Evolutionary conservation across 2,113 vertebrate species (phyloP).

Genomic region (Plotosus lineatus): DNA sequence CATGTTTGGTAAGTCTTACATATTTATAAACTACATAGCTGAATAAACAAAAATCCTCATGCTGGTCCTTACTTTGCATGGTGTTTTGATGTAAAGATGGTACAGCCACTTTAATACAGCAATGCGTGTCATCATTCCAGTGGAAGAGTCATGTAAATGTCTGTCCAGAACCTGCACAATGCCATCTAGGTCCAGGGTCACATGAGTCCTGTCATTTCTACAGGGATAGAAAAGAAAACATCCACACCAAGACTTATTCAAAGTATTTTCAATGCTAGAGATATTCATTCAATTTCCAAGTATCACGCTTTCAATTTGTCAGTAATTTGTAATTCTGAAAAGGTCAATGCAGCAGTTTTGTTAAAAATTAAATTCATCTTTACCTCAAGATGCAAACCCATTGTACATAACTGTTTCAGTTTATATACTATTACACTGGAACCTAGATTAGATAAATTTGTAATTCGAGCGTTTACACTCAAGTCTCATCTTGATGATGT

Average conservation of each 20-base stretch:
- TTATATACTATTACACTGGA: too few relatives aligned
- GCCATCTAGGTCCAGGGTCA: slow-evolving; percentile 89
- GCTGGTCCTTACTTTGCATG: slow-evolving; percentile 75
- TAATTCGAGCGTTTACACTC: too few relatives aligned
- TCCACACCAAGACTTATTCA: neutral
- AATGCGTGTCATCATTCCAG: slow-evolving; percentile 98
- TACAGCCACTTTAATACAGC: slow-evolving; percentile 97
- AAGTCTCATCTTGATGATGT: too few relatives aligned
- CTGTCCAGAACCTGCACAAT: slow-evolving; percentile 94
- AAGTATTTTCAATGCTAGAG: neutral
- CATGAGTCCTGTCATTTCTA: slow-evolving; percentile 77
- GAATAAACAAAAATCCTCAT: neutral
- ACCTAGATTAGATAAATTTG: too few relatives aligned
- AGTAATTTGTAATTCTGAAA: too few relatives aligned
- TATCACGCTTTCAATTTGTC: too few relatives aligned
- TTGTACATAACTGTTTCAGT: neutral
- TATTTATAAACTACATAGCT: too few relatives aligned
- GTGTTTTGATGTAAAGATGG: slow-evolving; percentile 97
- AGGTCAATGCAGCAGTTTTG: too few relatives aligned
- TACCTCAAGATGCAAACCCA: too few relatives aligned
- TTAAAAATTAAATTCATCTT: too few relatives aligned
- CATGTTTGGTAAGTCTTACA: neutral
- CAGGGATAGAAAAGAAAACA: neutral
- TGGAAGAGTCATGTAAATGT: slow-evolving; percentile 86
- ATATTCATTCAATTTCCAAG: neutral